Conservation (phyloP, 2,888 invertebrate species). For the Tetropium fuscum region DNA sequence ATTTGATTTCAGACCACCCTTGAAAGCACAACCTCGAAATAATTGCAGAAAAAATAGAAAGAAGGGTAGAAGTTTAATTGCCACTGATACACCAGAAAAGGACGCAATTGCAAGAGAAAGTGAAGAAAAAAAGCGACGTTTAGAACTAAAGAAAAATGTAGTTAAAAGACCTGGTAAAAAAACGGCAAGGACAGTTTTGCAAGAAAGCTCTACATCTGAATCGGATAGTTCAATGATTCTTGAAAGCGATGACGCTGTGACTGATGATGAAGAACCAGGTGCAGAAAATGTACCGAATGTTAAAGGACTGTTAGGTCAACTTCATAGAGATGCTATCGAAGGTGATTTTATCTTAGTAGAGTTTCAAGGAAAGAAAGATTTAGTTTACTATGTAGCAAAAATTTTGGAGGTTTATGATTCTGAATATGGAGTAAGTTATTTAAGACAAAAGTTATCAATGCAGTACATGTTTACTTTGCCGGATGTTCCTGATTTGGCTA, state of each 20-base stretch:
- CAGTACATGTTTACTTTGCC: conserved; percentile 8
- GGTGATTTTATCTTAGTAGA: conserved; percentile 19
- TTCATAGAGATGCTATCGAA: conserved; percentile 14
- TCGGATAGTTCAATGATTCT: conserved; percentile 17
- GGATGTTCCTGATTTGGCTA: conserved; percentile 1
- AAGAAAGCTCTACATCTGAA: conserved; percentile 14
- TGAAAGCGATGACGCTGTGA: conserved; percentile 12
- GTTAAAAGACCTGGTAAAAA: conserved; percentile 6
- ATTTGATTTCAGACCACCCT: conserved; percentile 5
- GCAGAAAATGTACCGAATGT: conserved; percentile 7
- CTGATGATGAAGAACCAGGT: not conserved
- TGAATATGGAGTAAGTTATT: conserved; percentile 13
- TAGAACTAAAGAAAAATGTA: conserved; percentile 6
- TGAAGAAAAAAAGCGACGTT: conserved; percentile 14
- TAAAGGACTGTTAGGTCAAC: conserved; percentile 10
- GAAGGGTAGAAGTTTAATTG: not conserved
- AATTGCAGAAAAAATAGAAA: not conserved
- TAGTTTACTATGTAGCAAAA: conserved; percentile 12
- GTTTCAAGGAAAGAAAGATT: conserved; percentile 13
- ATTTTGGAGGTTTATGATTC: conserved; percentile 7
- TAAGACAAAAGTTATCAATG: conserved; percentile 11
- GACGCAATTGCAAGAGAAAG: not conserved
- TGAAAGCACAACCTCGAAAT: conserved; percentile 15
- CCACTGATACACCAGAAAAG: conserved; percentile 1
- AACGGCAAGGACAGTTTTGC: conserved; percentile 13